Evolutionary conservation across 2,888 invertebrate species (phyloP), one percentile per base, ranked within the genome.

Genomic region (Zhuqinia jingwanae): DNA sequence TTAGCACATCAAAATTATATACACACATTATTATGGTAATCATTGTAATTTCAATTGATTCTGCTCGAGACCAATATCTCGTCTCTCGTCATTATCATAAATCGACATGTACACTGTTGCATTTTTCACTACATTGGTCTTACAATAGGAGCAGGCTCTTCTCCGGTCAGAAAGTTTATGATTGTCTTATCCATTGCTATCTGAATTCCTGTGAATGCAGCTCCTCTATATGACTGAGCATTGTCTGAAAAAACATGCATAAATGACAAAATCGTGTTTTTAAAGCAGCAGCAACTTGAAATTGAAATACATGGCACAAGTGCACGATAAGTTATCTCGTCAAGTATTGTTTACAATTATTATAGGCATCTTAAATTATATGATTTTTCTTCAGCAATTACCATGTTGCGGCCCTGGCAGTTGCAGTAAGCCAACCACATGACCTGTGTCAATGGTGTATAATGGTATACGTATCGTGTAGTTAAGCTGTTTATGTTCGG

Each of bases 141-240:
- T 50, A 89, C 89, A 22, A 58, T 84, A 45, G 85, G 79, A 25
- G 84, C 47, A 11, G 84, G 85, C 42, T 89, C 87, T 60, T 80
- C 50, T 73, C 88, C 85, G 0, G 88, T 87, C 20, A 89, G 30
- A 17, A 88, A 84, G n/a, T 79, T 85, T 0, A 90, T 90, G 36
- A 91, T 89, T 17, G 89, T 82, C 75, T 90, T 90, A 63, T 91
- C 91, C 42, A 91, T 30, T 15, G 89, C 88, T 3, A 90, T 87
- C 70, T 91, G 91, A 13, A 91, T 53, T 22, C 89, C 89, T 2
- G 88, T 76, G 75, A 91, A 90, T 30, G 90, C 90, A 0, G 88
- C 78, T 5, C 87, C 56, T 22, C 60, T 70, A 63, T 91, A 92
- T 8, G 87, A 85, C 45, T 80, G 81, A 20, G 88, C 85, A 45